Conservation (phyloP, 2,797 vertebrate genomes). For the Gallinago nigripennis region DNA sequence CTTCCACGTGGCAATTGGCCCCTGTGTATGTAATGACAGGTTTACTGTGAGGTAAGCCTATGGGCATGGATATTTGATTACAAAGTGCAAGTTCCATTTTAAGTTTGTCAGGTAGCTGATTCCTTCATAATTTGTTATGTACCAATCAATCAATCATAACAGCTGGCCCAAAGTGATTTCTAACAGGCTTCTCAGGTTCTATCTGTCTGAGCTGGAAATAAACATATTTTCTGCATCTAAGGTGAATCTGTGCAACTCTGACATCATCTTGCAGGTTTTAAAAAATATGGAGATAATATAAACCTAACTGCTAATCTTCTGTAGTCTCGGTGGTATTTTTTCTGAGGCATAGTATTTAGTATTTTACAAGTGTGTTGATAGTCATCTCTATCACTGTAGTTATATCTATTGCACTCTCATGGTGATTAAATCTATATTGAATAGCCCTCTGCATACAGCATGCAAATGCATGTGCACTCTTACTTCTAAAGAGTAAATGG, state of each 20-base stretch:
- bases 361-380: background rate
- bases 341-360: background rate
- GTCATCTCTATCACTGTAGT: background rate
- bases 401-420: background rate
- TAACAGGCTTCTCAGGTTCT: background rate
- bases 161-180: background rate
- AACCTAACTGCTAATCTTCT: background rate
- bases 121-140: background rate
- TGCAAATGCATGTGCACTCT: background rate
- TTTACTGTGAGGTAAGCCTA: background rate
- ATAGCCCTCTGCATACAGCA: background rate
- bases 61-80: background rate
- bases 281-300: background rate
- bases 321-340: background rate
- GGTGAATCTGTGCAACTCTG: background rate
- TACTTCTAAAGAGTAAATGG: background rate
- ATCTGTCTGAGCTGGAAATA: background rate
- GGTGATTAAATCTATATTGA: background rate
- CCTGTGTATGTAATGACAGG: background rate
- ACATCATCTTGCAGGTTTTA: background rate
- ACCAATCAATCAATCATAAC: background rate
- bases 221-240: background rate
- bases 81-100: background rate
- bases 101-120: background rate
- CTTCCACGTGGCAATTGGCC: background rate